Evolutionary conservation across 2,113 vertebrate genomes (phyloP).

Genomic region (Morone saxatilis): DNA sequence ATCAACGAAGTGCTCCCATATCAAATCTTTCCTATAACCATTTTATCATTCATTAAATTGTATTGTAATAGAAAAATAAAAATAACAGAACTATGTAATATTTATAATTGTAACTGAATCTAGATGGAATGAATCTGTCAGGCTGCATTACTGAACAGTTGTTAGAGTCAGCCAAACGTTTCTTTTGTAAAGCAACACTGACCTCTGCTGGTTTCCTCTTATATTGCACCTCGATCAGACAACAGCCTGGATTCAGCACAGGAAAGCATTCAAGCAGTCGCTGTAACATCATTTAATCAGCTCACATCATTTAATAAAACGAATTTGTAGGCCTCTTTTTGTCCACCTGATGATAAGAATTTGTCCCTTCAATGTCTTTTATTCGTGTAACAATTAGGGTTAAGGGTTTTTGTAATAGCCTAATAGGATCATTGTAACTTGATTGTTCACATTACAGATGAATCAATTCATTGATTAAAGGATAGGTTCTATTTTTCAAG

Average conservation of each 20-base stretch:
- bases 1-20: not conserved
- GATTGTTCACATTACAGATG: not conserved
- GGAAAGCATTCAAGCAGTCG: not conserved
- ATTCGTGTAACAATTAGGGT: not conserved
- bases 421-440: not conserved
- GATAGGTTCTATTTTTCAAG: not conserved
- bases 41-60: not conserved
- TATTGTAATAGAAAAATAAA: not conserved
- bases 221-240: not conserved
- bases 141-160: not conserved
- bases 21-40: not conserved
- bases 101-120: not conserved
- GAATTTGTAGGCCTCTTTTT: not conserved
- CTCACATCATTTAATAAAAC: not conserved
- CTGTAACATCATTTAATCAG: not conserved
- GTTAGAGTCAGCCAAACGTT: not conserved
- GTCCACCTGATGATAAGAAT: not conserved
- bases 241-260: not conserved
- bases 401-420: not conserved
- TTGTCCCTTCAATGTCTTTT: not conserved
- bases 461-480: not conserved
- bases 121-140: not conserved
- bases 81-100: not conserved
- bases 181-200: conserved; percentile 45
- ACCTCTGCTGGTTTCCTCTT: conserved; percentile 40